Base-by-base conservation (phyloP, 1,140 invertebrate species). In the Bombus fervidus region DNA sequence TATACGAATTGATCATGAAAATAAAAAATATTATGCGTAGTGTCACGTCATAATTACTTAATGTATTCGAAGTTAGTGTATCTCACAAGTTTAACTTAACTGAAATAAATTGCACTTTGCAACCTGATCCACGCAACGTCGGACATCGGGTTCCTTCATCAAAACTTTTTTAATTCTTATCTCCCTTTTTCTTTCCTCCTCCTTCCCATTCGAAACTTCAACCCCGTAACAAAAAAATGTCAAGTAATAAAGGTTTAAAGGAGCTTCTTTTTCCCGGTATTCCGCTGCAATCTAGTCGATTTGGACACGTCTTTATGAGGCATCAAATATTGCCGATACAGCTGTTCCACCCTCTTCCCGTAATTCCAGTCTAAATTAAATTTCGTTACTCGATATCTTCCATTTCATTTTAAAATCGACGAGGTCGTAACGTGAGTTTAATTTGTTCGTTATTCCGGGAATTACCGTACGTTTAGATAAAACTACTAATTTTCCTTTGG, bases 291-390 rank as follows among this genome's bases (percentile, higher is more conserved):
- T 43, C 41, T 9, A 31, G 13, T 41, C 34, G 2, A 39, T 72
- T 57, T 18, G 15, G 28, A 59, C 28, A 37, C 22, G 68, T 39
- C 47, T 57, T 81, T 41, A 72, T 34, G 37, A 81, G n/a, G 22
- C 39, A 66, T 68, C 41, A 28, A 39, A 72, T 81, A 81, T 72
- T 31, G 43, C n/a, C 53, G 43, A 59, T 79, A 53, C 43, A 53
- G 31, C 13, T 47, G 47, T 22, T 47, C 22, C 41, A 9, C 18
- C n/a, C 25, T 25, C 34, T 15, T 13, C 28, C 18, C 34, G 25
- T 72, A 81, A 81, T 81, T 72, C 39, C 77, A 25, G 1, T 34
- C 62, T 28, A 79, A 79, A 79, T 79, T 31, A 79, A 79, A 79
- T 79, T 79, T 43, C 25, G 37, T 10, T n/a, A 9, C 13, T 12